These are phyloP conservation scores for Aldrovandia affinis DNA, from an alignment of 2,797 vertebrate genomes.

Conservation along the genomic window DNA sequence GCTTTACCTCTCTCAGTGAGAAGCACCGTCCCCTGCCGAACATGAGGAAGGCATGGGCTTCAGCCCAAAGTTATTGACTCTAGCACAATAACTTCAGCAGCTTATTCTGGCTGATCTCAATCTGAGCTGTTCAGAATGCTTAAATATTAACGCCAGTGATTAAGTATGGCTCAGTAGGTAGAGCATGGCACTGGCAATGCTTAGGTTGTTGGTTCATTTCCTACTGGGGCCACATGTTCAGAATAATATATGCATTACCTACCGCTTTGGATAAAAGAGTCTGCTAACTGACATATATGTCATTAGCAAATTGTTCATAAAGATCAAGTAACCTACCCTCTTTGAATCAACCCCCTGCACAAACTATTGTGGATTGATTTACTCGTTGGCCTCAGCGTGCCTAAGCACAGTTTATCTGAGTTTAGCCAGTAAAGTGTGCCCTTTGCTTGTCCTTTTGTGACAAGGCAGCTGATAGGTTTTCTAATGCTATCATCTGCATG, in stretches of 20 bases:
- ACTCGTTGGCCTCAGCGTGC: background rate
- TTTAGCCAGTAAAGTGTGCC: background rate
- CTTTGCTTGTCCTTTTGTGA: background rate
- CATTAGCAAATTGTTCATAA: background rate
- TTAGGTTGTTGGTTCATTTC: too few species aligned
- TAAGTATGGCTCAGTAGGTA: too few species aligned
- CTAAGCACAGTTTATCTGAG: background rate
- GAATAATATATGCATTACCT: too few species aligned
- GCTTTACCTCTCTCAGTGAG: background rate
- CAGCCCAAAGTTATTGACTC: background rate
- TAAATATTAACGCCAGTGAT: background rate
- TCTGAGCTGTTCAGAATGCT: background rate
- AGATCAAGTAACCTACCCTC: background rate
- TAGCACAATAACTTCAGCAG: background rate
- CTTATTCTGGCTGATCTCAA: background rate
- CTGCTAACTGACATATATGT: too few species aligned
- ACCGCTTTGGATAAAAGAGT: too few species aligned
- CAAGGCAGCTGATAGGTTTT: background rate
- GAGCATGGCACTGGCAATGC: too few species aligned
- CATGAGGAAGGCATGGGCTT: background rate
- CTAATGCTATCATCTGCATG: background rate
- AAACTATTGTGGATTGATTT: background rate
- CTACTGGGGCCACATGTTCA: too few species aligned
- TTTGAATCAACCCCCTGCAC: background rate
- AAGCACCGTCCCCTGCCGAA: background rate